phyloP scores from a whole-genome alignment of 1,140 invertebrate species.

The Drosophila lacertosa region DNA sequence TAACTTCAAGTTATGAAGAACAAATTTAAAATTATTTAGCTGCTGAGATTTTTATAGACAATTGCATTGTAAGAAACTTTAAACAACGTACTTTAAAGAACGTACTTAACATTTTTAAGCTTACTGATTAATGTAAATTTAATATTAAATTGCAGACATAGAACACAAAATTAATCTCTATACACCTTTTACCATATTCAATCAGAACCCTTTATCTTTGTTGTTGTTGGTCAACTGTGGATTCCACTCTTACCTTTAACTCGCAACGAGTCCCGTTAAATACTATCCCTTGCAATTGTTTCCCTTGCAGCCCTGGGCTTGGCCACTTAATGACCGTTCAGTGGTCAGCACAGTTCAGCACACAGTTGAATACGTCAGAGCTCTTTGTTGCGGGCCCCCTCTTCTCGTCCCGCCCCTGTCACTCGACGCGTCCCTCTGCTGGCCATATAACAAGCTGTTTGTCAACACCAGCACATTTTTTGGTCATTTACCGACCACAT shows the following conservation, averaged over 20 bases:
- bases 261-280: not conserved
- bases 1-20: no score
- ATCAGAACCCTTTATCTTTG: constrained; percentile 6
- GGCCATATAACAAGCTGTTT: constrained; percentile 70
- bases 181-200: not conserved
- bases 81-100: no score
- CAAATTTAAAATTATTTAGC: no score
- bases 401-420: not conserved
- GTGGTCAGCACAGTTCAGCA: constrained; percentile 54
- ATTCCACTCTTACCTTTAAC: not conserved
- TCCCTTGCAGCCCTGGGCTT: constrained; percentile 42
- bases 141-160: no score
- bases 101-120: no score
- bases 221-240: not conserved
- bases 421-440: not conserved
- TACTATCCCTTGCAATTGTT: constrained; percentile 8
- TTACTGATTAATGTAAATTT: no score
- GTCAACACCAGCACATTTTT: constrained; percentile 82
- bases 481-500: constrained; percentile 81
- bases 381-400: not conserved
- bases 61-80: no score
- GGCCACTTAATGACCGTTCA: constrained; percentile 79
- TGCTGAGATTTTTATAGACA: no score
- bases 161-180: not conserved
- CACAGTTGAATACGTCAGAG: constrained; percentile 15